Evolutionary conservation across 2,113 vertebrate genomes (phyloP), one percentile per base, ranked within the genome.

Genomic region (Cinclus cinclus): DNA sequence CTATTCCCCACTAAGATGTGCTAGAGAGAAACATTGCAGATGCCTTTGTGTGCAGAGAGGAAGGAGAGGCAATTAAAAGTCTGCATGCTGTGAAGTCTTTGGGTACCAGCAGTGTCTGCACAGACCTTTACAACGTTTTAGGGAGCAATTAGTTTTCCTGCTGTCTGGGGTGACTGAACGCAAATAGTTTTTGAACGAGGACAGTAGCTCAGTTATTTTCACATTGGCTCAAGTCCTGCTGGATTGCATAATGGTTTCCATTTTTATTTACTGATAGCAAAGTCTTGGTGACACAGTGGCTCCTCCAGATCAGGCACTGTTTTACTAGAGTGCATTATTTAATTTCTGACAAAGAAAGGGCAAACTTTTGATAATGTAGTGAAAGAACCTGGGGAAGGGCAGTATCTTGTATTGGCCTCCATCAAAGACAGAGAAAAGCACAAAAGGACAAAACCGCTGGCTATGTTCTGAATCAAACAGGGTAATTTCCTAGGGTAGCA

Each of bases 41-140:
- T 84, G 49, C 70, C 71, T 69, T 91, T n/a, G 37, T 58, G 80
- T 88, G 39, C 42, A 33, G 83, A 55, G 85, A 53, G n/a, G 31
- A 55, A 68, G 33, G 49, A 69, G 33, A 87, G 65, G 69, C 88
- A 94, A 95, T 93, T 95, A 95, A n/a, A 92, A 82, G 47, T 77
- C 64, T 76, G 50, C 80, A 35, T 64, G 70, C 92, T 96, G 77
- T 95, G 95, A 87, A 67, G 89, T 90, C 59, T 87, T 69, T 58
- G 80, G 20, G 35, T 47, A 17, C 31, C 31, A 52, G 4, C 27
- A 65, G 37, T 63, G 71, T 78, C 64, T 76, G 62, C 49, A 42
- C 31, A 90, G 83, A 47, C 60, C 50, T 63, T 37, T 55, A 6
- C 15, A 63, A 19, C 2, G 4, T 79, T 93, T 67, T 55, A 55